Percentiles rank a stretch among this genome's conserved stretches.
Conservation (phyloP, 2,888 invertebrate species). For the Pachliopta kotzebuea region DNA sequence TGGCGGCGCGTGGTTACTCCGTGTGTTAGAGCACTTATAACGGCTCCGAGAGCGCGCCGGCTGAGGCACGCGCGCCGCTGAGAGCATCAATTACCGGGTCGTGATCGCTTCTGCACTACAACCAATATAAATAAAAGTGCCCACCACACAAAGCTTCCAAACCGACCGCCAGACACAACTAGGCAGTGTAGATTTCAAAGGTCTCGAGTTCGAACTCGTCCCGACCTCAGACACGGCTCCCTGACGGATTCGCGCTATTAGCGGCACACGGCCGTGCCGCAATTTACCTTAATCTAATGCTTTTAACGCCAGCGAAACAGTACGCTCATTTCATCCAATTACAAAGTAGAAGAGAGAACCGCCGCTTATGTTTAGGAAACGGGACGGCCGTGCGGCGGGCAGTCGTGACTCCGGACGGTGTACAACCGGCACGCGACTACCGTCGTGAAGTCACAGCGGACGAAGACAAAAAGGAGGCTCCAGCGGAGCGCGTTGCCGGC, state of each 20-base stretch:
- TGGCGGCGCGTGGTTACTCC: slow-evolving; percentile 31
- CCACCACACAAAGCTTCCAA: slow-evolving; percentile 59
- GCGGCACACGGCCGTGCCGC: slow-evolving; percentile 52
- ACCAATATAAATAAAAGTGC: slow-evolving; percentile 74
- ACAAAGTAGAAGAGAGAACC: slow-evolving; percentile 40
- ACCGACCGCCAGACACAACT: no score
- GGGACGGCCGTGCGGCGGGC: slow-evolving; percentile 50
- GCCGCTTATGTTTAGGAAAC: slow-evolving; percentile 39
- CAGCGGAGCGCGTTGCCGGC: slow-evolving; percentile 60
- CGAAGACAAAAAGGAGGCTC: slow-evolving; percentile 40
- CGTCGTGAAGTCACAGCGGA: slow-evolving; percentile 47
- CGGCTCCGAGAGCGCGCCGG: slow-evolving; percentile 35
- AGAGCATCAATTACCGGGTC: slow-evolving; percentile 76
- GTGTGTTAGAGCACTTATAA: slow-evolving; percentile 43
- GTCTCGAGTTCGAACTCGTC: slow-evolving; percentile 71
- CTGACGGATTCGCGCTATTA: slow-evolving; percentile 50
- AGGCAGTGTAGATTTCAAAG: slow-evolving; percentile 74
- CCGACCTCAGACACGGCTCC: slow-evolving; percentile 54
- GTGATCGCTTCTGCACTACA: slow-evolving; percentile 77
- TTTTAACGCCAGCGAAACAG: slow-evolving; percentile 32
- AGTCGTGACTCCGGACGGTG: slow-evolving; percentile 55
- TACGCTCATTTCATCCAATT: slow-evolving; percentile 36
- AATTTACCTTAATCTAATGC: slow-evolving; percentile 41
- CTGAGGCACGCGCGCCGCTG: slow-evolving; percentile 42
- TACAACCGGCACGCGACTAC: slow-evolving; percentile 57